phyloP scores from a whole-genome alignment of 2,888 invertebrate species.

The Eulithis prunata region DNA sequence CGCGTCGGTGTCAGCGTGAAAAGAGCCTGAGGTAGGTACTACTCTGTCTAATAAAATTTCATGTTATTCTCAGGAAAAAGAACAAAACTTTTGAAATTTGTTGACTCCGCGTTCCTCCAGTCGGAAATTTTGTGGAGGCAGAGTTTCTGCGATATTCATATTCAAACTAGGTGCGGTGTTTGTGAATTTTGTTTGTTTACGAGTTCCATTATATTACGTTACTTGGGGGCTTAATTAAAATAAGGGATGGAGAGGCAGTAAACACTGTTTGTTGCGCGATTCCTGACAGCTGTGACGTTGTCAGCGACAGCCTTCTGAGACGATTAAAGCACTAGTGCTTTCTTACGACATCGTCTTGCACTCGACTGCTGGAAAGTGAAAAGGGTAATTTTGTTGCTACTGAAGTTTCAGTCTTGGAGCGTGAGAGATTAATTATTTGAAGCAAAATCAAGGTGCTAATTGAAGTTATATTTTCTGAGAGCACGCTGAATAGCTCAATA shows the following conservation, averaged over 20 bases:
- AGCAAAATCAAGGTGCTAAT: no score
- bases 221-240: constrained; percentile 61
- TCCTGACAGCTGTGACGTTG: constrained; percentile 56
- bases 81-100: constrained; percentile 32
- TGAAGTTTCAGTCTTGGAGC: background rate
- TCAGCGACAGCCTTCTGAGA: constrained; percentile 34
- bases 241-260: constrained; percentile 51
- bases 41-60: constrained; percentile 40
- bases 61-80: constrained; percentile 37
- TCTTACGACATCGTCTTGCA: constrained; percentile 15
- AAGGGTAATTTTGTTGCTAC: background rate
- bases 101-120: constrained; percentile 21
- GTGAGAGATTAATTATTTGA: no score
- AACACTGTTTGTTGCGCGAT: constrained; percentile 52
- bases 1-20: no score
- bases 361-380: background rate
- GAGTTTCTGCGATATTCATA: constrained; percentile 43
- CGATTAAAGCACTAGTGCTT: constrained; percentile 13
- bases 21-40: constrained; percentile 4
- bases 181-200: constrained; percentile 56
- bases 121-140: constrained; percentile 20
- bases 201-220: constrained; percentile 55
- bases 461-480: no score
- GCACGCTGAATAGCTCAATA: no score
- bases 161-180: constrained; percentile 44